These are phyloP conservation scores for Pristionchus maxplancki DNA, from an alignment of 2,888 invertebrate genomes.

Conservation along the genomic window DNA sequence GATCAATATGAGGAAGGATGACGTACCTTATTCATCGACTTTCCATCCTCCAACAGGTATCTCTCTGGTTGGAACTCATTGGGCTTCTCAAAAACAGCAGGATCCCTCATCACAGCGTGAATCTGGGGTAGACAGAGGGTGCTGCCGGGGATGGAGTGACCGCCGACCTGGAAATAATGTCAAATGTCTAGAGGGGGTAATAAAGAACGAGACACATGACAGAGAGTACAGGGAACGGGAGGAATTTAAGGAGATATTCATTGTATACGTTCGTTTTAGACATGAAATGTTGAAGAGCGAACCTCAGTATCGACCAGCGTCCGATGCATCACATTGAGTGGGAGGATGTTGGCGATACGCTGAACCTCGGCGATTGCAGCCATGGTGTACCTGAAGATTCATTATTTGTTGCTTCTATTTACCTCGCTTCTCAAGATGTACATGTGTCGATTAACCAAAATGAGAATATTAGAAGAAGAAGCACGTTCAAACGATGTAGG, in stretches of 20 bases:
- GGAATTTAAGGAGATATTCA: too few species aligned
- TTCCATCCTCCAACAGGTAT: constrained; percentile 61
- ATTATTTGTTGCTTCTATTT: too few species aligned
- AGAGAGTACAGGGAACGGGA: too few species aligned
- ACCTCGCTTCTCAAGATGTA: too few species aligned
- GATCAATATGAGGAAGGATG: too few species aligned
- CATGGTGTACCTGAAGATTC: background rate
- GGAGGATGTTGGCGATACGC: constrained; percentile 41
- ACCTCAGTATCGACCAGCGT: constrained; percentile 25
- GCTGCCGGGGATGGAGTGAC: constrained; percentile 38
- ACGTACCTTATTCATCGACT: constrained; percentile 60
- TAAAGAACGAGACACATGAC: too few species aligned
- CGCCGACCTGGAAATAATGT: background rate
- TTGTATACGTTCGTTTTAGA: too few species aligned
- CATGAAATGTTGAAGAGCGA: too few species aligned
- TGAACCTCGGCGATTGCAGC: constrained; percentile 17
- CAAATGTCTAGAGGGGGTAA: too few species aligned
- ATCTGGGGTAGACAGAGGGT: constrained; percentile 16
- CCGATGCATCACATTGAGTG: constrained; percentile 36
- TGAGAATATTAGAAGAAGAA: background rate
- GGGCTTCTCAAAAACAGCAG: constrained; percentile 54
- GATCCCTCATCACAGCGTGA: background rate
- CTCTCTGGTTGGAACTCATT: constrained; percentile 62
- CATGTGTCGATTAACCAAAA: too few species aligned
- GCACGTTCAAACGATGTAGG: too few species aligned